A percentile compares a stretch with the other conserved stretches of the same genome.
Conservation (phyloP, 2,113 vertebrate genomes). For the Chaenocephalus aceratus region DNA sequence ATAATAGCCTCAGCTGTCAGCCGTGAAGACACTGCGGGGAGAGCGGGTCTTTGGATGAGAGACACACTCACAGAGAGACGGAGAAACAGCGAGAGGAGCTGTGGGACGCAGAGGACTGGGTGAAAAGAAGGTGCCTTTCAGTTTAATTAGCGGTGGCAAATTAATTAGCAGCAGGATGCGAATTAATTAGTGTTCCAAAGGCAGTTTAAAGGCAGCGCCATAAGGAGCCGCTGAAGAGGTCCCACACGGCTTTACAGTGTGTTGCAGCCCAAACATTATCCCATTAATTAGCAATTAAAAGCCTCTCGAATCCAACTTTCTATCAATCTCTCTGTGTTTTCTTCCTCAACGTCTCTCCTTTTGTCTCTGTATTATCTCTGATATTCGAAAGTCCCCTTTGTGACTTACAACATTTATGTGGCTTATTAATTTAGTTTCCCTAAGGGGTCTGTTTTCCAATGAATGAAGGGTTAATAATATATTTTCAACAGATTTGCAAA, state of each 20-base stretch:
- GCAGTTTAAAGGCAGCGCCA: constrained; percentile 68
- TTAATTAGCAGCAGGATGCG: constrained; percentile 81
- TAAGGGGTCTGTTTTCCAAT: neutral
- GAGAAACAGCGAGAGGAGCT: constrained; percentile 12
- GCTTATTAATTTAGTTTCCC: constrained; percentile 27
- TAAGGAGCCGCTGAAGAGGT: constrained; percentile 64
- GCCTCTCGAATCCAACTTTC: constrained; percentile 45
- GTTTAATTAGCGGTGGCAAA: constrained; percentile 82
- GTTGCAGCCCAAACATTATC: constrained; percentile 65
- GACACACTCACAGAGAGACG: constrained; percentile 12
- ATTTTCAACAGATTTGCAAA: constrained; percentile 5
- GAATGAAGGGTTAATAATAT: neutral
- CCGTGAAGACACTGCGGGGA: constrained; percentile 55
- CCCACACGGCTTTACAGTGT: constrained; percentile 69
- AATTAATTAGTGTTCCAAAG: constrained; percentile 82
- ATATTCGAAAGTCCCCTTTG: constrained; percentile 10
- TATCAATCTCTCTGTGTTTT: constrained; percentile 39
- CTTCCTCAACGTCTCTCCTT: neutral
- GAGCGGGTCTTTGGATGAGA: constrained; percentile 39
- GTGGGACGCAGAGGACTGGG: constrained; percentile 40
- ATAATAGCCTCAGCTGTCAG: constrained; percentile 73
- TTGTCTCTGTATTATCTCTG: constrained; percentile 14
- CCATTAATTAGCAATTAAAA: constrained; percentile 78
- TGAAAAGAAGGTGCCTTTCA: constrained; percentile 79
- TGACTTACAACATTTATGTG: constrained; percentile 6